These are phyloP conservation scores for Gadus chalcogrammus DNA, from an alignment of 2,113 vertebrate species.

Conservation along the genomic window DNA sequence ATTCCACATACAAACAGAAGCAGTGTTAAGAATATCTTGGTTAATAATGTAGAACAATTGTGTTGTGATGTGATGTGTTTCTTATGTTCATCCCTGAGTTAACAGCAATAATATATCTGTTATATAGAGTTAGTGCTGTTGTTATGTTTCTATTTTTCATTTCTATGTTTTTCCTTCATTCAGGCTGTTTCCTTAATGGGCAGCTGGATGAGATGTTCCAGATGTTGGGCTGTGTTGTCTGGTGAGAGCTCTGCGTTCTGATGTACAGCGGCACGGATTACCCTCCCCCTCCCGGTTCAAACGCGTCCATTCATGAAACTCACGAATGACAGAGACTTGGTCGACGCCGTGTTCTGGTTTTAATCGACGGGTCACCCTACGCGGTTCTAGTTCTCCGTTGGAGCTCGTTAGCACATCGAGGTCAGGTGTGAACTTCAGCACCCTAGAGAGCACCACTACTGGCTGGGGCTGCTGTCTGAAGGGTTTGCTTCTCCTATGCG, in stretches of 20 bases:
- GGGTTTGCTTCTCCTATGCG: neutral
- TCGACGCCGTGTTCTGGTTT: neutral
- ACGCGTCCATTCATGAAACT: conserved; percentile 38
- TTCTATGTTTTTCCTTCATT: conserved; percentile 13
- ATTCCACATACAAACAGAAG: no score
- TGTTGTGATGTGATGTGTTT: no score
- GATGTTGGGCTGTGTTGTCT: conserved; percentile 53
- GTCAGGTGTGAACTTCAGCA: conserved; percentile 55
- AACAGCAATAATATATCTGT: no score
- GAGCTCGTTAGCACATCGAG: no score
- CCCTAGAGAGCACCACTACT: conserved; percentile 67
- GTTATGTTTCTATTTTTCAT: no score
- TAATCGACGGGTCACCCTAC: no score
- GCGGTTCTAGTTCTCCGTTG: no score
- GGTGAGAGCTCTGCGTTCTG: conserved; percentile 45
- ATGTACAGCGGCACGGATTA: conserved; percentile 35
- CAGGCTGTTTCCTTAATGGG: conserved; percentile 43
- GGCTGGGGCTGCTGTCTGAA: neutral
- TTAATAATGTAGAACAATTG: no score
- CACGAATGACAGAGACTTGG: neutral
- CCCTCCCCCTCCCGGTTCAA: conserved; percentile 6
- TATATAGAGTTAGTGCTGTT: no score
- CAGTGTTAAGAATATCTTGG: no score
- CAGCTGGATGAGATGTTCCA: conserved; percentile 59
- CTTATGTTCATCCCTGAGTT: no score